Evolutionary conservation across 2,797 vertebrate genomes (phyloP), one percentile per base, ranked within the genome.

Genomic region (Thaleichthys pacificus): DNA sequence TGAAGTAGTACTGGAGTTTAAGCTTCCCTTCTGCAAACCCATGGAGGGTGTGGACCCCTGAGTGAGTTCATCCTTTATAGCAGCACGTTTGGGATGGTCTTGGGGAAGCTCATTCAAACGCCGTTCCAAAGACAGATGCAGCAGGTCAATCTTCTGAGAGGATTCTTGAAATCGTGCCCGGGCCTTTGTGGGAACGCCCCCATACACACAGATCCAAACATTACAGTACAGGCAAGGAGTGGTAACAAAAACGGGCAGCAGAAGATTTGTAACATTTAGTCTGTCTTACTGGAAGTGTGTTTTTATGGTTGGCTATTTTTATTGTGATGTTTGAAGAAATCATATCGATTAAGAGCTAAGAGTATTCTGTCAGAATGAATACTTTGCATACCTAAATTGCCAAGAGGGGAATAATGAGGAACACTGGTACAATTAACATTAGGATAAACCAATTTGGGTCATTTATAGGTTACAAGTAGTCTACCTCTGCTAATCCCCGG

Each of bases 101-200:
- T 85, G 80, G 26, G 87, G 88, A 66, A 94, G 89, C 2, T 92
- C 90, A 64, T 81, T 86, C 65, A 93, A 89, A 61, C 93, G 88
- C 64, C 54, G 86, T 71, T 97, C 95, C 80, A 97, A 81, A 15
- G 95, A 94, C 65, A 94, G 88, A 0, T 87, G 92, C 58, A 98
- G 86, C 26, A 97, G 91, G 74, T 95, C 92, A 73, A 97, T 91
- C 83, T 95, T 97, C 91, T 97, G 96, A 66, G 94, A 94, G n/a
- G 95, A 96, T 67, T 97, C 95, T 42, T 94, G 94, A 64, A 96
- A 92, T 70, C 93, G 93, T 19, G 87, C 76, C 87, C 93, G 94
- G 54, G 95, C 96, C 96, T 97, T 47, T 47, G 61, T 9, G n/a
- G 8, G 47, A 54, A 17, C 17, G 11, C 8, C 28, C 19, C 17